Evolutionary conservation across 2,797 vertebrate genomes (phyloP), one percentile per base, ranked within the genome.

Genomic region (Enteromius afrohamiltoni): DNA sequence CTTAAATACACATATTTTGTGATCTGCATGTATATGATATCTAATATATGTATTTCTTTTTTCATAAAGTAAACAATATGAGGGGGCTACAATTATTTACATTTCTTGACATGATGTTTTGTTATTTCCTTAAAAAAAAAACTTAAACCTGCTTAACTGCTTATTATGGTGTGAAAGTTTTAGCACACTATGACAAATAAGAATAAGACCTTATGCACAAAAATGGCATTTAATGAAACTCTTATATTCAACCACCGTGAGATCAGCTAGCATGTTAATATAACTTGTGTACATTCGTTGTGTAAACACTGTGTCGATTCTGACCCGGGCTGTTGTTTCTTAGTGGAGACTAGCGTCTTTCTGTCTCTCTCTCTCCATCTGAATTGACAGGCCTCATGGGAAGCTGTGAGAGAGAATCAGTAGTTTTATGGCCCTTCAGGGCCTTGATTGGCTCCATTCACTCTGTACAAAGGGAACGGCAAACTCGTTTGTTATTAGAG

Each of bases 401-500:
- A 80, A 85, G 42, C 74, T 83, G 76, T 83, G 79, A 80, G 51
- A 71, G 70, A 85, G 73, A 88, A 86, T 88, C 77, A 74, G 77
- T 78, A 78, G 76, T 86, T 90, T 88, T 88, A 89, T 85, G 82
- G 80, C 70, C 70, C 88, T 90, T 85, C 51, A 70, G 45, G 90
- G 64, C 90, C 86, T 53, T 82, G 90, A 92, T 89, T 89, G 90
- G 88, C 89, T 89, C 89, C 88, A 85, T 88, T 91, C 89, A 89
- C 90, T 90, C 88, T 87, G 89, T 70, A 86, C 79, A 78, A 76
- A 65, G 84, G 79, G 71, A 85, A 74, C 77, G 42, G 77, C 77
- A 71, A 71, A 82, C 70, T 83, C 76, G 69, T 76, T 89, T 74
- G 70, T 85, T 84, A 85, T 89, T 88, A 79, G 83, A 79, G 49